phyloP scores from a whole-genome alignment of 2,888 invertebrate genomes.

The Ferdinandea cuprea region DNA sequence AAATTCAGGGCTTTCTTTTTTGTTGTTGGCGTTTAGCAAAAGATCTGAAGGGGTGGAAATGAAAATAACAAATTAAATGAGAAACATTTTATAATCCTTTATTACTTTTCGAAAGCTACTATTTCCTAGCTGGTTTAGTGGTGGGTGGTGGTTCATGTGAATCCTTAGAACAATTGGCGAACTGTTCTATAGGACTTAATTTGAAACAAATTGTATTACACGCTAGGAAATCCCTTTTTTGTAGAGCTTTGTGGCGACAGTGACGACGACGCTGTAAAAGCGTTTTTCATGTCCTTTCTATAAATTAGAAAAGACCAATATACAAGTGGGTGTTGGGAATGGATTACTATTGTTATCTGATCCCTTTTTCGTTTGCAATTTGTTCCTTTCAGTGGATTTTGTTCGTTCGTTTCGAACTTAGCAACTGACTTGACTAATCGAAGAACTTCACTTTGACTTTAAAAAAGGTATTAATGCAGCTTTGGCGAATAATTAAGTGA shows the following conservation, averaged over 20 bases:
- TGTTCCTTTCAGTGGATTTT: neutral
- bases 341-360: constrained; percentile 22
- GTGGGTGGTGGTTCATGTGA: constrained; percentile 5
- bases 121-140: constrained; percentile 4
- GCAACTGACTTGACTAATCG: neutral
- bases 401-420: neutral
- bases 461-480: too few species aligned
- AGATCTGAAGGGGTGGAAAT: constrained; percentile 1
- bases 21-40: constrained; percentile 9
- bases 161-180: constrained; percentile 16
- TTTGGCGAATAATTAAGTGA: too few species aligned
- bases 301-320: constrained; percentile 1
- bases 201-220: constrained; percentile 19
- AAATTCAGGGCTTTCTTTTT: constrained; percentile 24
- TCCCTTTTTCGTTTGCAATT: constrained; percentile 7
- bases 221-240: constrained; percentile 3
- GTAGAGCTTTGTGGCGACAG: constrained; percentile 25
- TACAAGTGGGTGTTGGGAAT: constrained; percentile 36
- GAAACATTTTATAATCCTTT: constrained; percentile 51
- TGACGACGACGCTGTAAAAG: constrained; percentile 27
- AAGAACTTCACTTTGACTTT: constrained; percentile 1
- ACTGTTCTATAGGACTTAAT: constrained; percentile 46
- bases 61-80: constrained; percentile 41
- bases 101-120: constrained; percentile 25
- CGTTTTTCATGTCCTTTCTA: neutral